Percentiles rank a stretch among this genome's conserved stretches.
These are phyloP conservation scores for Hypselothyrea guttata DNA, from an alignment of 2,888 invertebrate species.

Conservation along the genomic window DNA sequence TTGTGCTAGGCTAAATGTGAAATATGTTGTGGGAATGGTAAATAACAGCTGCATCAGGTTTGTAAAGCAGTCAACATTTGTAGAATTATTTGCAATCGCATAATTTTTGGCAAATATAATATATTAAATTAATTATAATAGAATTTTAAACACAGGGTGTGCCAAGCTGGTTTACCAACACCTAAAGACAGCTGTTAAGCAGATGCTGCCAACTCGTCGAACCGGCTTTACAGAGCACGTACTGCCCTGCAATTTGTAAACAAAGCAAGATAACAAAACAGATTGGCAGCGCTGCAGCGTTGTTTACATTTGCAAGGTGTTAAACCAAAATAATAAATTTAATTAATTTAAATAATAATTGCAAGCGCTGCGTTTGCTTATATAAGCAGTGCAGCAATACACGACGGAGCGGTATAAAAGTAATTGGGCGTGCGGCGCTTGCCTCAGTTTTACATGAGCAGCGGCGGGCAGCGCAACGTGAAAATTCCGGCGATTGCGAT, in stretches of 20 bases:
- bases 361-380: neutral
- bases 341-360: neutral
- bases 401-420: conserved; percentile 62
- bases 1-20: too few relatives aligned
- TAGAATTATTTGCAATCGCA: too few relatives aligned
- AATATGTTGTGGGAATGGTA: too few relatives aligned
- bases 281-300: conserved; percentile 33
- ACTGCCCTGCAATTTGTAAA: conserved; percentile 28
- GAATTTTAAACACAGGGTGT: neutral
- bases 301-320: conserved; percentile 11
- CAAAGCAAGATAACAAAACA: neutral
- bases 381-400: neutral
- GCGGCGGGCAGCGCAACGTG: conserved; percentile 42
- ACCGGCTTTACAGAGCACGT: conserved; percentile 24
- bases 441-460: conserved; percentile 71
- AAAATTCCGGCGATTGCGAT: conserved; percentile 18
- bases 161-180: too few relatives aligned
- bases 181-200: too few relatives aligned
- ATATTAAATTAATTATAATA: neutral
- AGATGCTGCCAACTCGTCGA: conserved; percentile 35
- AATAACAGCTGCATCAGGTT: too few relatives aligned
- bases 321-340: neutral
- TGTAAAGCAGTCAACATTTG: too few relatives aligned
- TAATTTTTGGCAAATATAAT: neutral
- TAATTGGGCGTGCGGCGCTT: conserved; percentile 49